These are phyloP conservation scores for Dendroctonus valens DNA, from an alignment of 1,140 invertebrate species.

Conservation along the genomic window DNA sequence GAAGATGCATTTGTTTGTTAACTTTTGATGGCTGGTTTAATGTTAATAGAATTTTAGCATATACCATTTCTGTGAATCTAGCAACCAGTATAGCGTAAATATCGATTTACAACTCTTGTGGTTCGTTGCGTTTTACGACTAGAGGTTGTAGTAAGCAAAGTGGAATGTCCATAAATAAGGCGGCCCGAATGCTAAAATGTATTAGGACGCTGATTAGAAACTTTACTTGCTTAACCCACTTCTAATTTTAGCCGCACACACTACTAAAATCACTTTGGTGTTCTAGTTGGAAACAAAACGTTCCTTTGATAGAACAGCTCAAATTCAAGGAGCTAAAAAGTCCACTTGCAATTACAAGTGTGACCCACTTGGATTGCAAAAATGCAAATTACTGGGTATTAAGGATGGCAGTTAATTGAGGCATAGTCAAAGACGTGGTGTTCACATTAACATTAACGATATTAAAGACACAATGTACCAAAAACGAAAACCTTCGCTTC, in stretches of 20 bases:
- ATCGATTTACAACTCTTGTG: neutral
- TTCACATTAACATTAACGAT: too few species aligned
- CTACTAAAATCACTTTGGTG: neutral
- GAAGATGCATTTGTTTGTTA: neutral
- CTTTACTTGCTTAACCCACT: conserved; percentile 14
- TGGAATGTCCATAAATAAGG: conserved; percentile 1
- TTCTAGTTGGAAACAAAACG: neutral
- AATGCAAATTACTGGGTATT: too few species aligned
- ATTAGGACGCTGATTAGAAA: conserved; percentile 8
- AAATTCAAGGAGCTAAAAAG: neutral
- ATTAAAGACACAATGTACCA: too few species aligned
- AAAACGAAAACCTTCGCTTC: too few species aligned
- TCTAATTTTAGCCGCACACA: conserved; percentile 7
- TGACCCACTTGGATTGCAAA: too few species aligned
- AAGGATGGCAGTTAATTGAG: too few species aligned
- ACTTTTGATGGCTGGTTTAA: neutral
- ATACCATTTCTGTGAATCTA: neutral
- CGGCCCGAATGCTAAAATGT: neutral
- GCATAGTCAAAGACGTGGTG: too few species aligned
- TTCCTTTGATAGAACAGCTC: neutral
- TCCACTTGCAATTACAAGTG: neutral
- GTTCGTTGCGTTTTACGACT: neutral
- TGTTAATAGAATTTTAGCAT: neutral
- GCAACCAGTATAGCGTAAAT: neutral
- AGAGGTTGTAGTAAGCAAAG: neutral